Evolutionary conservation across 1,140 invertebrate species (phyloP).

Genomic region (Oedothorax gibbosus): DNA sequence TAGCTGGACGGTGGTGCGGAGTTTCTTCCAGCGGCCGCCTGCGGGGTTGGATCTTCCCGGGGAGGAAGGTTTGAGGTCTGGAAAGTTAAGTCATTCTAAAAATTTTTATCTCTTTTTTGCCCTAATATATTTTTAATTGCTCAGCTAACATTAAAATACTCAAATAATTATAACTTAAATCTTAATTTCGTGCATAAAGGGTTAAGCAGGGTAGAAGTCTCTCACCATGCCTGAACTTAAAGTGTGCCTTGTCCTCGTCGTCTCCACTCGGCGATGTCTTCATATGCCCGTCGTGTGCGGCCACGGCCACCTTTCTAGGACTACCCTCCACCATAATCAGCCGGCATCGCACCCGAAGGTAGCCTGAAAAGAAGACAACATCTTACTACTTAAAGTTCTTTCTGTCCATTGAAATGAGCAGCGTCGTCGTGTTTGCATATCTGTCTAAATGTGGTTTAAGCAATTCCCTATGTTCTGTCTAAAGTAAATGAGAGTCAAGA

Average conservation of each 20-base stretch:
- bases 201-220: no score
- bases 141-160: no score
- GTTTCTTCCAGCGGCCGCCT: slow-evolving; percentile 89
- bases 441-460: no score
- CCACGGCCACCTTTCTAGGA: slow-evolving; percentile 15
- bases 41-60: background rate
- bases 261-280: slow-evolving; percentile 41
- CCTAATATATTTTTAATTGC: no score
- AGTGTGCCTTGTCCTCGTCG: slow-evolving; percentile 22
- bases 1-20: slow-evolving; percentile 90
- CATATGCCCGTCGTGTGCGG: slow-evolving; percentile 30
- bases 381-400: no score
- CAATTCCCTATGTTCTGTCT: no score
- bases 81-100: background rate
- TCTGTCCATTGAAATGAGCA: no score
- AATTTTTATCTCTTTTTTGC: no score
- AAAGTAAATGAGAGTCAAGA: no score
- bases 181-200: no score
- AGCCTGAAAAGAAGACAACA: background rate
- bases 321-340: slow-evolving; percentile 54
- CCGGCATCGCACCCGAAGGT: background rate
- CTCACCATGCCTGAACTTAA: slow-evolving; percentile 16
- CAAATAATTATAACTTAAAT: no score
- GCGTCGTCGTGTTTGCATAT: no score
- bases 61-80: background rate